Evolutionary conservation across 30 jellyfish, hydroid and myxozoan genomes (phyloP), one percentile per base, ranked within the genome.

Genomic region (Phacellophora camtschatica): DNA sequence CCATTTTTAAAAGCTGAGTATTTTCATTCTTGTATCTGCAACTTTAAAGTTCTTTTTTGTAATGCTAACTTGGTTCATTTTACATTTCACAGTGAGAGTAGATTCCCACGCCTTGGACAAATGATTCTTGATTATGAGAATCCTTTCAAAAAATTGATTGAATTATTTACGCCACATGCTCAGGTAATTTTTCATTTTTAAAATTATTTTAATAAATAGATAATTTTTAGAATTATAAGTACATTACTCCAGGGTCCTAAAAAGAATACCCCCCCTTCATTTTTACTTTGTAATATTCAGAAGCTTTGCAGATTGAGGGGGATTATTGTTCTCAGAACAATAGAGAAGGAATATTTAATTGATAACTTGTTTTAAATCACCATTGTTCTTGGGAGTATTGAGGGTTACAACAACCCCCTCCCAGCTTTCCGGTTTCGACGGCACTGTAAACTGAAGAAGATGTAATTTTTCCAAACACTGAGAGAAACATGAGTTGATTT

Each of bases 81-180:
- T 16, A 4, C 19, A 0, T 63, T 22, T 33, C 48, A 9, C 39
- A 88, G 97, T 49, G 97, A 88, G 43, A 88, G 86, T 45, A 77
- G 84, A 3, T 88, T 91, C 54, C 98, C 98, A 1, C 89, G 98
- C 1, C 90, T 91, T n/a, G 98, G 98, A 28, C 98, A 91, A 49
- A 84, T 91, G 98, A 85, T 91, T 32, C 50, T 79, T 18, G 98
- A 91, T 34, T 91, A 72, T 71, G 98, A 91, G 29, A 31, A 43
- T 70, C 97, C 98, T 8, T 70, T 85, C 71, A 90, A 72, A 45
- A 91, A 84, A 50, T 46, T 91, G 61, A 66, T 74, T 61, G 98
- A 91, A 61, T 96, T 84, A 73, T 91, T 91, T 66, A 91, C 96
- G 0, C 96, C 98, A 2, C 98, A 91, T 66, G 96, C 98, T 18